Evolutionary conservation across 1,140 invertebrate species (phyloP), one percentile per base, ranked within the genome.

Genomic region (Pogonognathellus flavescens): DNA sequence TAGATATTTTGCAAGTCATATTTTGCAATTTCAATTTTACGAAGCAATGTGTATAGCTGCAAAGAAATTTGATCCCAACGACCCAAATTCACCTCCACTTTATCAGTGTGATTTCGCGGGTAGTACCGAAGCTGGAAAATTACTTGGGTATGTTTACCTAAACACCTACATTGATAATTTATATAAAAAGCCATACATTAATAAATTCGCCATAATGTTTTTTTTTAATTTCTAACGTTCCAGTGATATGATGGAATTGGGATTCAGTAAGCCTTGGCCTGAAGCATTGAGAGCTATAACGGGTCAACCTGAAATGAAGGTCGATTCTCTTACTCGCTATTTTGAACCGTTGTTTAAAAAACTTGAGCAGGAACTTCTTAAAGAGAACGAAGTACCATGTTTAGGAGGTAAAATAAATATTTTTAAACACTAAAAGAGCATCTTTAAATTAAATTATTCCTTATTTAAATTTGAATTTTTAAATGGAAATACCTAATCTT

Each of bases 1-100:
- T 90, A 92, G 92, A 80, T 93, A 93, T 89, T 93, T 93, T 88
- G 90, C 93, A 8, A 91, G 91, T 85, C 90, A 89, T 86, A 90
- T 93, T 25, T 87, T 93, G 1, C 87, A 89, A 62, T 89, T 90
- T 49, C 88, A 91, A 87, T 91, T 92, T 84, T 91, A 92, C 86
- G 89, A 91, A 85, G 88, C 90, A n/a, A 88, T 92, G 85, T 92
- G 92, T 85, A 86, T 88, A n/a, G 89, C 87, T 57, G 84, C 89
- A 13, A 87, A 82, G 13, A 89, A 90, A 25, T 89, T 88, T 50
- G 88, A 90, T 16, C 88, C 87, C 1, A 76, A 80, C 25, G 80
- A 88, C 5, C 89, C 90, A 0, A 62, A 80, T n/a, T 80, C 83
- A 4, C 72, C 85, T 53, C 90, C 90, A 0, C 86, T 92, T 18